phyloP scores from a whole-genome alignment of 2,797 vertebrate species.

The Enteromius afrohamiltoni region DNA sequence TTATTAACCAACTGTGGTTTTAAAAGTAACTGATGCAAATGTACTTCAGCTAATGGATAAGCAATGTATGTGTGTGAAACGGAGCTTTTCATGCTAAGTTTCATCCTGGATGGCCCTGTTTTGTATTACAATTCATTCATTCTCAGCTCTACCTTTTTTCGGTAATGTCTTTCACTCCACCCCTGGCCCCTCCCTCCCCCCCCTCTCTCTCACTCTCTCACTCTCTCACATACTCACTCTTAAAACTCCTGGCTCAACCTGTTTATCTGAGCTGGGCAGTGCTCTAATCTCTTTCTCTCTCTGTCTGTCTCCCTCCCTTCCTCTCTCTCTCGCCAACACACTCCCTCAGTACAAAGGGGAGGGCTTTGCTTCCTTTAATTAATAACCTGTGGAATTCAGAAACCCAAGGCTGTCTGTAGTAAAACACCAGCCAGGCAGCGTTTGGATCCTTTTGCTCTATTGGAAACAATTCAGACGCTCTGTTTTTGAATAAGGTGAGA shows the following conservation, averaged over 20 bases:
- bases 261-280: constrained; percentile 80
- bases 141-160: constrained; percentile 61
- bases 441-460: constrained; percentile 57
- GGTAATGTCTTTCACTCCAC: constrained; percentile 53
- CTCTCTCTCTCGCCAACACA: constrained; percentile 26
- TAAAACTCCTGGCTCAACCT: constrained; percentile 74
- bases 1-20: constrained; percentile 48
- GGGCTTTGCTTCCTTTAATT: constrained; percentile 81
- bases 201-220: constrained; percentile 52
- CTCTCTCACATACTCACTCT: constrained; percentile 53
- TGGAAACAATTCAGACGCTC: constrained; percentile 37
- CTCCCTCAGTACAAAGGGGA: constrained; percentile 69
- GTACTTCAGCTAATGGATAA: constrained; percentile 19
- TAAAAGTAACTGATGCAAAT: constrained; percentile 4
- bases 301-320: constrained; percentile 32
- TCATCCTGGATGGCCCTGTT: constrained; percentile 56
- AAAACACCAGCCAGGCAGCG: constrained; percentile 71
- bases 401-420: constrained; percentile 78
- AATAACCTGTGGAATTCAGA: constrained; percentile 85
- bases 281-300: constrained; percentile 61
- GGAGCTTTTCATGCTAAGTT: constrained; percentile 38
- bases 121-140: constrained; percentile 73
- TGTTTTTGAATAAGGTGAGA: constrained; percentile 39
- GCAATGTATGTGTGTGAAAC: constrained; percentile 18
- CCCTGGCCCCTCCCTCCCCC: constrained; percentile 51